Evolutionary conservation across 2,888 invertebrate genomes (phyloP).

Genomic region (Rhamnusium bicolor): DNA sequence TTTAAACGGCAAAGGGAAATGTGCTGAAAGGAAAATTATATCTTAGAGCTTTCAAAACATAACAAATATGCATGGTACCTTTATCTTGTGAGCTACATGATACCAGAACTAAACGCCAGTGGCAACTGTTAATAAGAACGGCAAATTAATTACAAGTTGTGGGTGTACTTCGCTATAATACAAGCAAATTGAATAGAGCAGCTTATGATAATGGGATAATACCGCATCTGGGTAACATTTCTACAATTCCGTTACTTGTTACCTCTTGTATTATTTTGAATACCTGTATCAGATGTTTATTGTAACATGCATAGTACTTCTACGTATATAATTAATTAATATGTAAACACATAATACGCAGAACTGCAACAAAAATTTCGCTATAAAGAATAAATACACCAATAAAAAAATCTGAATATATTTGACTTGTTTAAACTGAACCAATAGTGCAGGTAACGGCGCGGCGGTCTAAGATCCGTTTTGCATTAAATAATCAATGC

Average conservation of each 20-base stretch:
- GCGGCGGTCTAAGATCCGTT: too few species aligned
- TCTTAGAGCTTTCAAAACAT: slow-evolving; percentile 6
- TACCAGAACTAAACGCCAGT: slow-evolving; percentile 23
- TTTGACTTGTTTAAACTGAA: too few species aligned
- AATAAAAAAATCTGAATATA: too few species aligned
- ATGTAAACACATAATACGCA: too few species aligned
- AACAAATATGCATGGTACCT: not conserved
- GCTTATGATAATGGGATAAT: slow-evolving; percentile 39
- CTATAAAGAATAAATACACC: too few species aligned
- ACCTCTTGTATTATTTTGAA: slow-evolving; percentile 6
- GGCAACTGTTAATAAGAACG: slow-evolving; percentile 36
- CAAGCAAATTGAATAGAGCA: slow-evolving; percentile 36
- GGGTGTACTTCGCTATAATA: slow-evolving; percentile 33
- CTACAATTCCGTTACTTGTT: not conserved
- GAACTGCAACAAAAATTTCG: too few species aligned
- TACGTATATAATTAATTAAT: too few species aligned
- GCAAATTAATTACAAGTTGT: slow-evolving; percentile 41
- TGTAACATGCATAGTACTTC: not conserved
- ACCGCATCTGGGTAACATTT: slow-evolving; percentile 36
- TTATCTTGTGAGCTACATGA: slow-evolving; percentile 10
- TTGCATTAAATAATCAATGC: too few species aligned
- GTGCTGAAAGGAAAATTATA: slow-evolving; percentile 1
- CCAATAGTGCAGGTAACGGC: too few species aligned
- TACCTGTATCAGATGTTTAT: slow-evolving; percentile 5
- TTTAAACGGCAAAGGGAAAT: not conserved